Conservation (phyloP, 2,797 vertebrate genomes). For the Aphelocoma californica region DNA sequence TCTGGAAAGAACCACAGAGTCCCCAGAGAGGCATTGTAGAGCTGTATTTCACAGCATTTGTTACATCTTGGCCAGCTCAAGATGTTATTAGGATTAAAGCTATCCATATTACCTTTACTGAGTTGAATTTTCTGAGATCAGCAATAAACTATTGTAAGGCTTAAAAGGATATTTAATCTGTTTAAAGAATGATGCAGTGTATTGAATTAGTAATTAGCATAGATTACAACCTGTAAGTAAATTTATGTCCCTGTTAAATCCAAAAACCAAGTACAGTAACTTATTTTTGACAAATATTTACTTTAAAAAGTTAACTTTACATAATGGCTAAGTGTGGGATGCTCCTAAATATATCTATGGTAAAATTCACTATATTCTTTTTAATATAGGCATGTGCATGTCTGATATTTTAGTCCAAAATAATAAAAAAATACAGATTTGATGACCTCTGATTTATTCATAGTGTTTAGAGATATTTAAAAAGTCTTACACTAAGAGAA, state of each 20-base stretch:
- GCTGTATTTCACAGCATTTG: not conserved
- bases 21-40: not conserved
- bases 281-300: not conserved
- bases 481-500: not conserved
- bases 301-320: not conserved
- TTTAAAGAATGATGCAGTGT: conserved; percentile 11
- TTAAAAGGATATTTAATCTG: conserved; percentile 29
- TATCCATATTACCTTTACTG: not conserved
- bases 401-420: conserved; percentile 1
- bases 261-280: not conserved
- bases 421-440: not conserved
- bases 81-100: conserved; percentile 19
- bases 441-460: not conserved
- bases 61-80: conserved; percentile 2
- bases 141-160: conserved; percentile 38
- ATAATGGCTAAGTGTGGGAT: not conserved
- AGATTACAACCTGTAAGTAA: conserved; percentile 12
- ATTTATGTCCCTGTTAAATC: not conserved
- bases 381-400: not conserved
- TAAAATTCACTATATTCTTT: not conserved
- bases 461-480: not conserved
- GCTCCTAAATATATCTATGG: not conserved
- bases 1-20: not conserved
- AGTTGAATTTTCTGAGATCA: conserved; percentile 15
- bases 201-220: conserved; percentile 49